Evolutionary conservation across 53 echinoderm and acorn worm genomes (phyloP).

Genomic region (Stichopus horrens): DNA sequence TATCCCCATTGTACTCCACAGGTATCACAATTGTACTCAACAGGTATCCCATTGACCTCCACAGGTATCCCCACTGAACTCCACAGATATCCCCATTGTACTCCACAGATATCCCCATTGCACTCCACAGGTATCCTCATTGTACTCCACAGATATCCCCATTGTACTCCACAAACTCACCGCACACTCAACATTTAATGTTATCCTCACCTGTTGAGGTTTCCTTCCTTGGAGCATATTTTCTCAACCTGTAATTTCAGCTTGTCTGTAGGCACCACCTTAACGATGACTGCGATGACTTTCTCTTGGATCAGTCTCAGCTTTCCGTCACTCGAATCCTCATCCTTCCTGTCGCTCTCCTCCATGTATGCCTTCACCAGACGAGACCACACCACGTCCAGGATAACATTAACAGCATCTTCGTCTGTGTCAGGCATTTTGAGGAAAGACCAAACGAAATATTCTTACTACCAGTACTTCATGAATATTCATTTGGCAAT

Average conservation of each 20-base stretch:
- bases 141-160: no score
- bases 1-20: no score
- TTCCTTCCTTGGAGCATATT: neutral
- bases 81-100: no score
- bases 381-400: constrained; percentile 16
- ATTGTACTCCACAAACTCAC: no score
- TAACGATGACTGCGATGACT: neutral
- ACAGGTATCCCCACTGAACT: no score
- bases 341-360: neutral
- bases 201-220: neutral
- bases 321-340: neutral
- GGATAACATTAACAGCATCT: neutral
- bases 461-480: neutral
- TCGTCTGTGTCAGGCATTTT: neutral
- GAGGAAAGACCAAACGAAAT: no score
- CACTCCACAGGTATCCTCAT: no score
- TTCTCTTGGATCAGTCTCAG: neutral
- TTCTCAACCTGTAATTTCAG: neutral
- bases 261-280: neutral
- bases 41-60: no score
- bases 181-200: no score
- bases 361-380: constrained; percentile 2
- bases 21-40: no score
- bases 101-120: no score
- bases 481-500: neutral